Conservation (phyloP, 2,797 vertebrate genomes). For the Stomatorhinus walkeri region DNA sequence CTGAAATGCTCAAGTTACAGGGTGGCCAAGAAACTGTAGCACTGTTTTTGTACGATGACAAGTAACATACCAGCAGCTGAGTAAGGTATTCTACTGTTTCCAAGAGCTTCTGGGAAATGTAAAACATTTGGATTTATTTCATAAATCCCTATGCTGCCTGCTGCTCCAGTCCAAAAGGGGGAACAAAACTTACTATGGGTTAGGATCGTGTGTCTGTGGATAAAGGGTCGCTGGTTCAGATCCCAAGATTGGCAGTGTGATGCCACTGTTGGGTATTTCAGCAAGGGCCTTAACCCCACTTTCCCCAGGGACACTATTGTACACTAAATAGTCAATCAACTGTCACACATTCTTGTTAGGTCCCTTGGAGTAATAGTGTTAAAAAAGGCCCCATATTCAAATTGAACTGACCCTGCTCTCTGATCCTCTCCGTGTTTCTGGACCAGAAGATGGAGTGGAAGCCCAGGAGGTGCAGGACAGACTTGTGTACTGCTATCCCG, state of each 20-base stretch:
- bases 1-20: background rate
- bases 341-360: background rate
- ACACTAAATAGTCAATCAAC: background rate
- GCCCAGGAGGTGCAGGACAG: conserved; percentile 66
- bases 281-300: background rate
- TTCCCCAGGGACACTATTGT: background rate
- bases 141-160: background rate
- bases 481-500: conserved; percentile 85
- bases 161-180: background rate
- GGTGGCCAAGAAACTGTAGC: background rate
- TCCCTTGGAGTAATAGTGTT: background rate
- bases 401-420: background rate
- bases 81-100: background rate
- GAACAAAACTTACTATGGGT: background rate
- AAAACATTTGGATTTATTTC: background rate
- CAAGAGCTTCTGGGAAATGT: background rate
- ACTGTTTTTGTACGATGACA: background rate
- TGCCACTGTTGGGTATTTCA: background rate
- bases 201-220: background rate
- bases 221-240: background rate
- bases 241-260: background rate
- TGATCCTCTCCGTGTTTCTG: background rate
- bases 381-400: background rate
- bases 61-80: no score
- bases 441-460: conserved; percentile 59